phyloP scores from a whole-genome alignment of 2,888 invertebrate genomes.

The Furcula furcula region DNA sequence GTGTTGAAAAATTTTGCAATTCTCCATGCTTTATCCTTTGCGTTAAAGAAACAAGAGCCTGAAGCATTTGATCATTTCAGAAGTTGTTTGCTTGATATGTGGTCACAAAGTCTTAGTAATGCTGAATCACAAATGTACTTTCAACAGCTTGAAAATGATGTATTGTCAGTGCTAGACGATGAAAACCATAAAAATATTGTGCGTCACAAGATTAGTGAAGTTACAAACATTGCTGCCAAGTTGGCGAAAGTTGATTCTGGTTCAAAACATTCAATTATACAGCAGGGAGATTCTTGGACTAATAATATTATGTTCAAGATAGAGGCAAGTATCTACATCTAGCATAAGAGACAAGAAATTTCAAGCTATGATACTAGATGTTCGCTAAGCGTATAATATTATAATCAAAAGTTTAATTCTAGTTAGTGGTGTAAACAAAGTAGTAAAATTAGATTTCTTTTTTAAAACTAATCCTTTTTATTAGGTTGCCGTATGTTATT shows the following conservation, averaged over 20 bases:
- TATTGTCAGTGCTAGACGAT: slow-evolving; percentile 23
- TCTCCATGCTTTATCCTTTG: slow-evolving; percentile 49
- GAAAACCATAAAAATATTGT: slow-evolving; percentile 29
- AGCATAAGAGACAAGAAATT: too few species aligned
- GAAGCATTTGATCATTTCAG: slow-evolving; percentile 26
- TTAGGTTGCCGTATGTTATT: too few species aligned
- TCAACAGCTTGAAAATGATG: slow-evolving; percentile 15
- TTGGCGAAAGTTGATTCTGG: slow-evolving; percentile 17
- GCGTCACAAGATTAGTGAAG: slow-evolving; percentile 15
- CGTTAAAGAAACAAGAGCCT: slow-evolving; percentile 39
- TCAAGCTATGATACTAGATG: too few species aligned
- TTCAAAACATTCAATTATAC: slow-evolving; percentile 37
- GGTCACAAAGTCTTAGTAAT: neutral
- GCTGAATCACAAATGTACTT: slow-evolving; percentile 8
- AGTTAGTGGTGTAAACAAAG: too few species aligned
- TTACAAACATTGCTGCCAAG: slow-evolving; percentile 7
- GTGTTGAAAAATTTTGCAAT: slow-evolving; percentile 44
- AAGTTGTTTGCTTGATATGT: slow-evolving; percentile 25
- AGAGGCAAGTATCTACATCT: slow-evolving; percentile 28
- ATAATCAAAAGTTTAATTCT: too few species aligned
- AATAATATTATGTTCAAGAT: slow-evolving; percentile 49
- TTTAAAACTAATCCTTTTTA: too few species aligned
- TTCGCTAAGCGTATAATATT: too few species aligned
- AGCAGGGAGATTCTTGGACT: slow-evolving; percentile 53
- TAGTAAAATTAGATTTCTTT: too few species aligned